Conservation (phyloP, 2,888 invertebrate species). For the Augochlorella aurata region DNA sequence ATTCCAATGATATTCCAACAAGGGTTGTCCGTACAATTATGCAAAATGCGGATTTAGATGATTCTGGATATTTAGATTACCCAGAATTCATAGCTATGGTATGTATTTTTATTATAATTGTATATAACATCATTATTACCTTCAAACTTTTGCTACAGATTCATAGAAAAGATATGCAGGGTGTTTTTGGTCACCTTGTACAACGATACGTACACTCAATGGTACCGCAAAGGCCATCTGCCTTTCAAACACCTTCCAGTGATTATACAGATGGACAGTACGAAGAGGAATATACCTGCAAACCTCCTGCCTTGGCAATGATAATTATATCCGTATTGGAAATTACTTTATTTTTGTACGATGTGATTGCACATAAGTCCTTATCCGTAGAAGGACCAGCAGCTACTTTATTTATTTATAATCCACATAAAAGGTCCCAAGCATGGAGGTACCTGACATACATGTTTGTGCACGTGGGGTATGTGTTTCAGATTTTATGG, state of each 20-base stretch:
- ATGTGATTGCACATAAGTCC: constrained; percentile 71
- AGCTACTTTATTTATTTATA: constrained; percentile 92
- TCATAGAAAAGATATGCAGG: constrained; percentile 83
- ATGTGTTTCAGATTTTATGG: constrained; percentile 73
- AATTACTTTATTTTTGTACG: constrained; percentile 86
- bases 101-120: constrained; percentile 76
- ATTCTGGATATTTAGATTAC: constrained; percentile 87
- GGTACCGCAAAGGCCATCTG: constrained; percentile 83
- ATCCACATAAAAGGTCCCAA: constrained; percentile 92
- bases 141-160: constrained; percentile 69
- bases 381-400: constrained; percentile 86
- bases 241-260: constrained; percentile 77
- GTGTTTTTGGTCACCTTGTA: constrained; percentile 86
- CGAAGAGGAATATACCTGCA: constrained; percentile 95
- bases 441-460: constrained; percentile 97
- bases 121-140: not conserved
- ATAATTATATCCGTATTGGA: constrained; percentile 93
- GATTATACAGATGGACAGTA: constrained; percentile 88
- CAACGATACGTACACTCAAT: constrained; percentile 85
- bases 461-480: constrained; percentile 98
- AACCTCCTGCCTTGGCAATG: constrained; percentile 96
- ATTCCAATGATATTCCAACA: constrained; percentile 87
- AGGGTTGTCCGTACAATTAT: constrained; percentile 87
- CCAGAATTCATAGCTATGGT: constrained; percentile 89
- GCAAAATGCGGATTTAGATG: constrained; percentile 85